Base-by-base conservation (phyloP, 2,113 vertebrate species). In the Gambusia affinis region DNA sequence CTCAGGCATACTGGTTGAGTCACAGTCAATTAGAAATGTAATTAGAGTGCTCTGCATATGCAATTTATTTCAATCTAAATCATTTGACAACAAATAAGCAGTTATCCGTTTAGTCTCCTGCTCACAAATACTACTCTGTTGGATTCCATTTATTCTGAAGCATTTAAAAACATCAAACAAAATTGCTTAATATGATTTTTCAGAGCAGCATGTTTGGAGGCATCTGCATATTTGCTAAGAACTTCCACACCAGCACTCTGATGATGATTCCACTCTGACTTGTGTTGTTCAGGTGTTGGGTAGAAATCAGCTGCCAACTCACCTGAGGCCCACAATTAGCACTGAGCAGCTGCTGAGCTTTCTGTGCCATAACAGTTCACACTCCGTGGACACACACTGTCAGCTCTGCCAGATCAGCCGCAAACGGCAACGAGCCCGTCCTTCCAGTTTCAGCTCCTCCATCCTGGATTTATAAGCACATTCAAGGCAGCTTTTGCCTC, bases 251-350 rank as follows among this genome's bases (percentile, higher is more conserved):
- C 17, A 30, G 22, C 67, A 37, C 65, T 80, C 54, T 27, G 67
- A 75, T 84, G 71, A 81, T 44, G 79, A 77, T 82, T 86, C 69
- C 44, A 42, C 85, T 87, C 81, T 68, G 74, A 87, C 88, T 86
- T 30, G 71, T 37, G 66, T 64, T 73, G 84, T 82, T 91, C 87
- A 88, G 86, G 88, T 92, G 89, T 87, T 86, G 80, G 67, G 68
- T 76, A 79, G 75, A 81, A 79, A 75, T 91, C 82, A 82, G 83
- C 85, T 88, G 85, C 86, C 85, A 84, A 74, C 85, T 92, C 92
- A 91, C 92, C 88, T 88, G 92, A 90, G 90, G 91, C 85, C 87
- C 68, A 67, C 89, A 92, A 92, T 92, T 91, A 92, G 91, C 76
- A 30, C 57, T 1, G 72, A 92, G 83, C 92, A 93, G 91, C 87